These are phyloP conservation scores for Eupeodes latifasciatus DNA, from an alignment of 2,888 invertebrate species.

Conservation along the genomic window DNA sequence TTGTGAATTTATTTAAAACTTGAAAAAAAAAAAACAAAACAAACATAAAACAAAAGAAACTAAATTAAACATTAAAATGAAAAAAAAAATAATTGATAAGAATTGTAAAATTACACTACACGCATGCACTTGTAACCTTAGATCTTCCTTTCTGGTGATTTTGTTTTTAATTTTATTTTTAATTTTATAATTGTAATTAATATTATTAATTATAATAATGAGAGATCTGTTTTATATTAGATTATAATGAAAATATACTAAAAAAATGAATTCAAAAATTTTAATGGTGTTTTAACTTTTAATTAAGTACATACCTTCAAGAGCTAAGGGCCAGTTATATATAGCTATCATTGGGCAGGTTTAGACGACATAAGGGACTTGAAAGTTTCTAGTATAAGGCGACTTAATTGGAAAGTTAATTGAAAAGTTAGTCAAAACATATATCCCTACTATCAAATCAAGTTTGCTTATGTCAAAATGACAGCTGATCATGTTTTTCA, in stretches of 20 bases:
- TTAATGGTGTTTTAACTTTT: neutral
- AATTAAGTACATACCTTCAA: no score
- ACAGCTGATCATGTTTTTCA: no score
- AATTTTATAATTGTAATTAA: slow-evolving; percentile 72
- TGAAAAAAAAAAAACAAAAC: no score
- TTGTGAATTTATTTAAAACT: slow-evolving; percentile 61
- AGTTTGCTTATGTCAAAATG: no score
- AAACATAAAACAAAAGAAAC: neutral
- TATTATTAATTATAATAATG: slow-evolving; percentile 66
- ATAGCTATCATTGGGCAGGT: no score
- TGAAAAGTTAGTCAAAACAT: no score
- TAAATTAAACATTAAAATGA: neutral
- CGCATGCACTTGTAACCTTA: slow-evolving; percentile 75
- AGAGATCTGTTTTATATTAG: slow-evolving; percentile 74
- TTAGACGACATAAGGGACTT: no score
- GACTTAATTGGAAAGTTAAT: no score
- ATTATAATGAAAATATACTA: slow-evolving; percentile 72
- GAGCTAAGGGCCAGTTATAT: no score
- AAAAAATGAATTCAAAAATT: slow-evolving; percentile 63
- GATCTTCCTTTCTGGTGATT: slow-evolving; percentile 77
- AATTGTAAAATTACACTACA: slow-evolving; percentile 67
- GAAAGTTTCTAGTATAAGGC: no score
- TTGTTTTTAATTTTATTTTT: slow-evolving; percentile 74
- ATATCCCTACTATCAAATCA: no score
- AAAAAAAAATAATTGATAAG: slow-evolving; percentile 22